Evolutionary conservation across 2,888 invertebrate genomes (phyloP), one percentile per base, ranked within the genome.

Genomic region (Leptura quadrifasciata): DNA sequence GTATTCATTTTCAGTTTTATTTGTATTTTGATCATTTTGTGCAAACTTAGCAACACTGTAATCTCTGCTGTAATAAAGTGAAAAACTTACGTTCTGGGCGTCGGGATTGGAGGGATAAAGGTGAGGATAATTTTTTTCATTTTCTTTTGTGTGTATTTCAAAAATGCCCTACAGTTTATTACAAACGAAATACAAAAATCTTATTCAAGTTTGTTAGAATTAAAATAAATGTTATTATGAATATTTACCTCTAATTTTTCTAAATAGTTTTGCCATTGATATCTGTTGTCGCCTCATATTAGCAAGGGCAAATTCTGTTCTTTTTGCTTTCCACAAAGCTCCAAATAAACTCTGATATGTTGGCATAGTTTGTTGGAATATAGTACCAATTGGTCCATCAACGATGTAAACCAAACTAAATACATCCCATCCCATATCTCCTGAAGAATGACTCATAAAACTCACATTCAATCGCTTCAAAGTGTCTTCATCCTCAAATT

Each of bases 401-500:
- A 96, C 95, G 84, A 95, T 94, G 89, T 97, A 97, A 87, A 96
- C 94, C 61, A 97, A 91, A 83, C 94, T 94, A 89, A 97, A 97
- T 69, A 97, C 95, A 89, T 97, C 97, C 81, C 81, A 80, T 3
- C 97, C 97, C 75, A 92, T 92, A 88, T 97, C 97, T 69, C 95
- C 94, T 69, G 92, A 83, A 3, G 89, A 89, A 74, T 86, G 86
- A 72, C 87, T 87, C 87, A 89, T 87, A 74, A 89, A 85, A 75
- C 86, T 92, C 71, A 98, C 96, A 89, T 97, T 97, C 39, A 99
- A 90, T 18, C 98, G 91, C 83, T 95, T 94, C 15, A 98, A 91
- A 67, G 98, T 96, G 88, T 98, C 98, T 52, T 94, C 93, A 86
- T 97, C 96, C 87, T 98, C 98, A 89, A 94, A 96, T 90, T 98